Evolutionary conservation across 2,113 vertebrate species (phyloP), one percentile per base, ranked within the genome.

Genomic region (Butastur rufipennis): DNA sequence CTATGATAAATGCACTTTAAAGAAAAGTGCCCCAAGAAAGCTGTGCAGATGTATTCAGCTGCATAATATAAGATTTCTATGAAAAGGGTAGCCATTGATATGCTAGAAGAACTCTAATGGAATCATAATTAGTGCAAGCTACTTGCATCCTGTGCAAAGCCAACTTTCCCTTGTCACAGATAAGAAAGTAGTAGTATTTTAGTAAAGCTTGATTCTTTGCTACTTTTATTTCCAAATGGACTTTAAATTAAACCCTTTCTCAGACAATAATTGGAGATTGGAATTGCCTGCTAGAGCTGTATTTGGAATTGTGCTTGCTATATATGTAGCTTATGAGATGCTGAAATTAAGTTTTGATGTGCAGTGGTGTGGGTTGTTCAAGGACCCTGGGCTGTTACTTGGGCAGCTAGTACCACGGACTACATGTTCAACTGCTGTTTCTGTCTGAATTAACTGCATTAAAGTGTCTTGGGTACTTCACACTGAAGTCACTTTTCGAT

Each of bases 11-110:
- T 65, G 50, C 61, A 88, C 40, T 94, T 87, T 78, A 74, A 89
- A 92, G 75, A 91, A 97, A 94, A 94, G 52, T 90, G 93, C 82
- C 86, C 86, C 72, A 91, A 97, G 93, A 96, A 95, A 86, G 70
- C 61, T n/a, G 61, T 93, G 88, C 85, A 83, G 61, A 95, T 73
- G 7, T 79, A 91, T 88, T 91, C 87, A 94, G 58, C 89, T 81
- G 45, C 73, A 85, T 83, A 92, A 94, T 82, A 86, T 56, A 70
- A 79, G 38, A 73, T 90, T 95, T 86, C 38, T 59, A 34, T 70
- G 65, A 80, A 90, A 79, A 78, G 73, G 43, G 56, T 78, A 90
- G 58, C 90, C 89, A 66, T 48, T 71, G 55, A 67, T 71, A 63
- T 45, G 58, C 22, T 48, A 81, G 91, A 75, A 83, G 66, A 89